Evolutionary conservation across 2,888 invertebrate genomes (phyloP).

Genomic region (Tenthredo notha): DNA sequence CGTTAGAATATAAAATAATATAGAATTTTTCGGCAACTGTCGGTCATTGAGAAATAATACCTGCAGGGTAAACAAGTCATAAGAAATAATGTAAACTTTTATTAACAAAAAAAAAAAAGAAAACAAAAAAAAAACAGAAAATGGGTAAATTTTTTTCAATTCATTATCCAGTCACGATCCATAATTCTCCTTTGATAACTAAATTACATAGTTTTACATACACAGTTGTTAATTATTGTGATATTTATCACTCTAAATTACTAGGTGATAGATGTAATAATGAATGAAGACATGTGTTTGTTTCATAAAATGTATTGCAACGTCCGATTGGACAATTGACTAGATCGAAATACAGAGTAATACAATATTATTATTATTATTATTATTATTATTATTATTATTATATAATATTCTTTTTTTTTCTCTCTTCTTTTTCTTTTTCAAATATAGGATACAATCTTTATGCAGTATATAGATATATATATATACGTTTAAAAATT

Average conservation of each 20-base stretch:
- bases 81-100: constrained; percentile 25
- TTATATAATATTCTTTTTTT: constrained; percentile 27
- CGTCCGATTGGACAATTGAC: constrained; percentile 72
- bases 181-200: not conserved
- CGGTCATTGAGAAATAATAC: not conserved
- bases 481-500: constrained; percentile 48
- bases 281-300: constrained; percentile 40
- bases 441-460: constrained; percentile 54
- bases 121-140: not conserved
- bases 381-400: not conserved
- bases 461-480: constrained; percentile 34
- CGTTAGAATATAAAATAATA: not conserved
- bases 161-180: constrained; percentile 16
- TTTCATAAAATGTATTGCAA: constrained; percentile 70
- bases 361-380: constrained; percentile 48
- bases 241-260: not conserved
- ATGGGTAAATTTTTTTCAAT: not conserved
- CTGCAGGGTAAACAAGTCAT: constrained; percentile 14
- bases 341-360: constrained; percentile 69
- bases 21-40: constrained; percentile 9
- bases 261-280: not conserved
- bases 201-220: not conserved
- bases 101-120: constrained; percentile 39
- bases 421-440: constrained; percentile 1
- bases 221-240: not conserved